A percentile compares a stretch with the other conserved stretches of the same genome.
phyloP scores from a whole-genome alignment of 2,888 invertebrate species.

The Drosophila hamatofila region DNA sequence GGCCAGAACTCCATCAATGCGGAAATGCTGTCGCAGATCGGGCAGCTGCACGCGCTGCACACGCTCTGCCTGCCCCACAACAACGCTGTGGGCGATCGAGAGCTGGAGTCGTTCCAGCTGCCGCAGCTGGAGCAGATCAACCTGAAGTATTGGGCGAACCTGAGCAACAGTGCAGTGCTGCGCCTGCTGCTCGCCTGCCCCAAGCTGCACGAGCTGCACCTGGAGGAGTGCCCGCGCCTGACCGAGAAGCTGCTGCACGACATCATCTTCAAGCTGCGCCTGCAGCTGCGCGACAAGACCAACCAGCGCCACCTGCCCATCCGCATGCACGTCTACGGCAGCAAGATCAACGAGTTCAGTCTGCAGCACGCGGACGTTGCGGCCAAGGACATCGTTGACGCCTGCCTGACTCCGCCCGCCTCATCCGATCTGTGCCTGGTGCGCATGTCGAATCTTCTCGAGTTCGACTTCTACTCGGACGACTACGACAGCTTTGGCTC shows the following conservation, averaged over 20 bases:
- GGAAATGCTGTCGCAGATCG: slow-evolving; percentile 19
- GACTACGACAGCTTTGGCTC: slow-evolving; percentile 33
- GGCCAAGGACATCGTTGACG: slow-evolving; percentile 35
- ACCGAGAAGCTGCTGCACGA: slow-evolving; percentile 31
- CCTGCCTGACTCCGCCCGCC: slow-evolving; percentile 21
- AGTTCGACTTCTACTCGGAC: slow-evolving; percentile 26
- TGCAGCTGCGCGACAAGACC: slow-evolving; percentile 14
- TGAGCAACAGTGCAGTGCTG: slow-evolving; percentile 27
- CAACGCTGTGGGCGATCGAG: slow-evolving; percentile 14
- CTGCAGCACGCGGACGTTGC: slow-evolving; percentile 21
- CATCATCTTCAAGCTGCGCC: slow-evolving; percentile 32
- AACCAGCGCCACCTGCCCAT: slow-evolving; percentile 38
- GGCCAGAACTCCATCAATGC: slow-evolving; percentile 28
- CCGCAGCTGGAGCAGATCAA: slow-evolving; percentile 21
- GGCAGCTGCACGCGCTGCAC: slow-evolving; percentile 9
- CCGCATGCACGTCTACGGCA: slow-evolving; percentile 33
- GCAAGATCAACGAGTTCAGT: slow-evolving; percentile 20
- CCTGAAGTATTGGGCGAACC: slow-evolving; percentile 27
- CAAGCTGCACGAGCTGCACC: slow-evolving; percentile 34
- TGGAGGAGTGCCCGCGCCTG: slow-evolving; percentile 36
- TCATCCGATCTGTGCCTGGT: slow-evolving; percentile 29
- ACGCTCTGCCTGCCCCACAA: slow-evolving; percentile 34
- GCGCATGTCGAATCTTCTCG: slow-evolving; percentile 12
- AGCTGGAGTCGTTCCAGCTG: slow-evolving; percentile 24
- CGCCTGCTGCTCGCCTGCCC: slow-evolving; percentile 33